A percentile compares a stretch with the other conserved stretches of the same genome.
Evolutionary conservation across 2,888 invertebrate genomes (phyloP).

Genomic region (Calameuta idolon): DNA sequence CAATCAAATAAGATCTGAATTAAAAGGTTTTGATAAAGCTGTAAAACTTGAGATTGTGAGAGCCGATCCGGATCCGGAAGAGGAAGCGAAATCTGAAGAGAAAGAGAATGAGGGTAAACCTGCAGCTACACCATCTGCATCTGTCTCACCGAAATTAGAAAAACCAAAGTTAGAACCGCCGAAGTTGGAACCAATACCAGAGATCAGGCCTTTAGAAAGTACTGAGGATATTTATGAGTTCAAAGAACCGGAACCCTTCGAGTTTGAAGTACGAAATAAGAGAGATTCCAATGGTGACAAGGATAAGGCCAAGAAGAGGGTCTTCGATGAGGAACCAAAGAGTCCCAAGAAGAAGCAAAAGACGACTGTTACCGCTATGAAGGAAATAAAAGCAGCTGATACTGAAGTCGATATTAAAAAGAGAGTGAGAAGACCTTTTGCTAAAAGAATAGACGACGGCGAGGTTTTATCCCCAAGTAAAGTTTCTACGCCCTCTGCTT

Average conservation of each 20-base stretch:
- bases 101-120: slow-evolving; percentile 52
- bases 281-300: slow-evolving; percentile 57
- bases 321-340: slow-evolving; percentile 60
- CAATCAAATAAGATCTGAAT: slow-evolving; percentile 85
- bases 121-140: slow-evolving; percentile 42
- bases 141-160: slow-evolving; percentile 54
- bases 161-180: slow-evolving; percentile 54
- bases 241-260: slow-evolving; percentile 90
- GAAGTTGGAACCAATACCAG: slow-evolving; percentile 44
- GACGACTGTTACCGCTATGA: slow-evolving; percentile 29
- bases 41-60: slow-evolving; percentile 68
- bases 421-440: slow-evolving; percentile 47
- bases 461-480: not conserved
- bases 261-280: slow-evolving; percentile 75
- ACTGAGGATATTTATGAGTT: slow-evolving; percentile 85
- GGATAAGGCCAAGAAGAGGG: slow-evolving; percentile 52
- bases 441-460: slow-evolving; percentile 46
- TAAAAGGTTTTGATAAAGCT: slow-evolving; percentile 81
- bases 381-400: slow-evolving; percentile 36
- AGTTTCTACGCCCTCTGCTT: slow-evolving; percentile 26
- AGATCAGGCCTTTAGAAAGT: slow-evolving; percentile 36
- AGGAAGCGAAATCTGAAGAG: slow-evolving; percentile 41
- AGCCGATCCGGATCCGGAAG: slow-evolving; percentile 68
- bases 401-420: slow-evolving; percentile 44
- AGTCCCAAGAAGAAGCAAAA: slow-evolving; percentile 64